Base-by-base conservation (phyloP, 2,113 vertebrate species). In the Spea multiplicata region DNA sequence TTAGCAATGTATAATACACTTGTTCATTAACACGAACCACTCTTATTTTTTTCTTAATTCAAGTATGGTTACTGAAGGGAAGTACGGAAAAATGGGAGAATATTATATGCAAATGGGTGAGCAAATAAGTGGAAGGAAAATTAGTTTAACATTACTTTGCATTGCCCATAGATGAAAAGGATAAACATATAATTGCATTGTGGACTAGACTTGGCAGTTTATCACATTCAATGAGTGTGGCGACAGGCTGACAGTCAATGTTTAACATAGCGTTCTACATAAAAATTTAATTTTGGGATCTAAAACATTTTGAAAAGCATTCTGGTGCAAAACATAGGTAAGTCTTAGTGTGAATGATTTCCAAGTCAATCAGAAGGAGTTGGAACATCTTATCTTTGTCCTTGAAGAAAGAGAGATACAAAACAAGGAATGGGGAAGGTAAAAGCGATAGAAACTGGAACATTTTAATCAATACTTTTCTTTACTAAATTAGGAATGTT, bases 381-480 rank as follows among this genome's bases (percentile, higher is more conserved):
- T n/a, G n/a, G n/a, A 87, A 84, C 87, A 85, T 83, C 86, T 92
- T 93, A 92, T 92, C 91, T 91, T 74, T 86, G 86, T 85, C 90
- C 90, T 93, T 91, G 90, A 87, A 89, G 88, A 88, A 88, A 78
- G 71, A 80, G 82, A 88, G 88, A 92, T 89, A n/a, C n/a, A 89
- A 89, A 91, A 80, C 81, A 87, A 91, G 88, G 89, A 86, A 80
- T n/a, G n/a, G 55, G 90, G 90, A 92, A 92, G 89, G 89, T 90
- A 89, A 87, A n/a, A 87, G 83, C 81, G n/a, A 85, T 80, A 81
- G 82, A 64, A 86, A 87, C 78, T 82, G 85, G 82, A 89, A 83
- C 76, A 86, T 82, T 89, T 88, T 96, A 89, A 95, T 95, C 88
- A 94, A 94, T 96, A 97, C 95, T 94, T 87, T 87, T 45, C 82